Conservation (phyloP, 2,888 invertebrate genomes). For the Pristionchus exspectatus region DNA sequence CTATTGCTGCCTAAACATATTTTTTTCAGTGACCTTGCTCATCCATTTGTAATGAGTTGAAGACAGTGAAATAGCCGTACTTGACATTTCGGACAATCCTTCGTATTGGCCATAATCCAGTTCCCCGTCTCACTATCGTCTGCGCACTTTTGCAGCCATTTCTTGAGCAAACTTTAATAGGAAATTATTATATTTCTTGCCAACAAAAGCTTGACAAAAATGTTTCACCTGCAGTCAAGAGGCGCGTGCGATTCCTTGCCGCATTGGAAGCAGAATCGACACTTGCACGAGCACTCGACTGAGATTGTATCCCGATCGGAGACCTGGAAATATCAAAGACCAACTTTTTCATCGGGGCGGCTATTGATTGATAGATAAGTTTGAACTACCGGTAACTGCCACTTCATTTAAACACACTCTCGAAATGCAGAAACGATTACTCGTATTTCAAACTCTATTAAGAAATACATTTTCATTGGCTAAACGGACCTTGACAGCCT, state of each 20-base stretch:
- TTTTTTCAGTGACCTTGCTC: not conserved
- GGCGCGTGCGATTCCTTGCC: constrained; percentile 94
- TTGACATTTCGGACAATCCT: constrained; percentile 98
- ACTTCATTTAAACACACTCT: too few relatives aligned
- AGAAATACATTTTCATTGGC: too few relatives aligned
- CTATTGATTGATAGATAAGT: too few relatives aligned
- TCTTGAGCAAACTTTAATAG: constrained; percentile 86
- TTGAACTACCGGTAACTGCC: too few relatives aligned
- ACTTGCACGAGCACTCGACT: constrained; percentile 93
- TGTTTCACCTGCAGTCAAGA: constrained; percentile 86
- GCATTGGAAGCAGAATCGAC: constrained; percentile 88
- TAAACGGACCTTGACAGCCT: constrained; percentile 87
- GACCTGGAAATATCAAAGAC: constrained; percentile 57
- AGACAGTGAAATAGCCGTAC: constrained; percentile 78
- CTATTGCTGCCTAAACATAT: constrained; percentile 81
- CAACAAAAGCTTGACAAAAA: not conserved
- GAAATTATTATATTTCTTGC: not conserved
- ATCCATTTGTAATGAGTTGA: not conserved
- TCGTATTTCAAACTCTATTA: too few relatives aligned
- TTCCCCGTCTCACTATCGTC: constrained; percentile 99
- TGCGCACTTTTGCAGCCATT: constrained; percentile 99
- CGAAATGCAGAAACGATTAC: too few relatives aligned
- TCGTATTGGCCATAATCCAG: constrained; percentile 99
- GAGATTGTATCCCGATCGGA: constrained; percentile 63
- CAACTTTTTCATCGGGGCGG: not conserved